Evolutionary conservation across 1,140 invertebrate species (phyloP), one percentile per base, ranked within the genome.

Genomic region (Sycobia sp.): DNA sequence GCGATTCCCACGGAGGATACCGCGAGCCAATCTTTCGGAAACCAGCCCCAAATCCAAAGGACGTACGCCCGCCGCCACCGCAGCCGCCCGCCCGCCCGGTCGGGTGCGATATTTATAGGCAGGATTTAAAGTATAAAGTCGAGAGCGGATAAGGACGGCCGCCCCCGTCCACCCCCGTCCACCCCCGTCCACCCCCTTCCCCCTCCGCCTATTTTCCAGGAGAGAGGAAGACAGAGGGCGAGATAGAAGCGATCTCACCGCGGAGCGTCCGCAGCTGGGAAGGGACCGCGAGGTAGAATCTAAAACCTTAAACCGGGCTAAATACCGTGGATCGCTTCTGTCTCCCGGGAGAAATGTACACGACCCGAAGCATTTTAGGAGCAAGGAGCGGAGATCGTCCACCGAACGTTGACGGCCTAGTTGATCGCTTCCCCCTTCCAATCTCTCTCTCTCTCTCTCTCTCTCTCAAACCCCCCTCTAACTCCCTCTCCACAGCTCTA

Each of bases 91-190:
- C 56, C 11, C 16, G 47, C 57, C 34, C 44, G 11, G 11, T 23
- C 39, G 23, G 65, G 75, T 74, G 67, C 77, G 77, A 82, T 82
- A 82, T 82, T 82, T 82, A 82, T 82, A 79, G 78, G 76, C 68
- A 58, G 79, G 80, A 81, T 82, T 82, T 82, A 80, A 81, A 81
- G 78, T 79, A 82, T 82, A 81, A 82, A 82, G 77, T 79, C 75
- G 72, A 70, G 51, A 49, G 68, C 58, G 71, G 70, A 70, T 69
- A 70, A 73, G 71, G 69, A 69, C 70, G 59, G 68, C 68, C 69
- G 51, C 16, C 7, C 10, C 51, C 25, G n/a, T n/a, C n/a, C n/a
- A n/a, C n/a, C n/a, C n/a, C n/a, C n/a, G n/a, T n/a, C n/a, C n/a
- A n/a, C n/a, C n/a, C n/a, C n/a, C n/a, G n/a, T n/a, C n/a, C n/a